These are phyloP conservation scores for Nowickia ferox DNA, from an alignment of 2,888 invertebrate species.

Conservation along the genomic window DNA sequence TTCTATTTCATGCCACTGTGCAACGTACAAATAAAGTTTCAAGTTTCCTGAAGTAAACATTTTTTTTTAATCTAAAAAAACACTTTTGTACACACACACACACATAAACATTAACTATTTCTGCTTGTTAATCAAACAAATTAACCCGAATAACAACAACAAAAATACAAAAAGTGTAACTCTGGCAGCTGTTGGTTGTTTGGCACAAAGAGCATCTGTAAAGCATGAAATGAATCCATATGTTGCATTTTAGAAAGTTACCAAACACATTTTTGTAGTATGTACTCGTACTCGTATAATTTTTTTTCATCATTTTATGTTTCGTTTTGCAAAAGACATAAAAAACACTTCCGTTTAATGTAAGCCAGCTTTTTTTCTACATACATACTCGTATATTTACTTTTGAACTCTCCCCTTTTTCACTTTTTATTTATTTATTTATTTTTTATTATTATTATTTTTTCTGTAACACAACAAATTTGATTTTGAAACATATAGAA, in stretches of 20 bases:
- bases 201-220: conserved; percentile 32
- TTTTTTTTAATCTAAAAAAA: not conserved
- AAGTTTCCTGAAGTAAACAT: conserved; percentile 47
- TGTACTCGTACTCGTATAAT: not conserved
- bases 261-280: not conserved
- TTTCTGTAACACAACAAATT: too few species aligned
- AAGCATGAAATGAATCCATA: conserved; percentile 63
- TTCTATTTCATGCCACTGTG: not conserved
- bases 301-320: conserved; percentile 17
- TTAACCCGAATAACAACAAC: conserved; percentile 8
- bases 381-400: too few species aligned
- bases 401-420: conserved; percentile 33
- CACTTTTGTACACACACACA: not conserved
- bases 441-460: too few species aligned
- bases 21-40: conserved; percentile 33
- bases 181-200: conserved; percentile 33
- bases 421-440: not conserved
- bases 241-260: conserved; percentile 67
- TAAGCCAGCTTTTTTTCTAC: conserved; percentile 40
- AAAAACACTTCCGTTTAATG: conserved; percentile 69
- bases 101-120: not conserved
- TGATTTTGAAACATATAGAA: conserved; percentile 54
- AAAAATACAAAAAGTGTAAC: conserved; percentile 34
- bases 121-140: conserved; percentile 45
- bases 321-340: conserved; percentile 37